Evolutionary conservation across 2,113 vertebrate species (phyloP).

Genomic region (Cyanocitta stelleri): DNA sequence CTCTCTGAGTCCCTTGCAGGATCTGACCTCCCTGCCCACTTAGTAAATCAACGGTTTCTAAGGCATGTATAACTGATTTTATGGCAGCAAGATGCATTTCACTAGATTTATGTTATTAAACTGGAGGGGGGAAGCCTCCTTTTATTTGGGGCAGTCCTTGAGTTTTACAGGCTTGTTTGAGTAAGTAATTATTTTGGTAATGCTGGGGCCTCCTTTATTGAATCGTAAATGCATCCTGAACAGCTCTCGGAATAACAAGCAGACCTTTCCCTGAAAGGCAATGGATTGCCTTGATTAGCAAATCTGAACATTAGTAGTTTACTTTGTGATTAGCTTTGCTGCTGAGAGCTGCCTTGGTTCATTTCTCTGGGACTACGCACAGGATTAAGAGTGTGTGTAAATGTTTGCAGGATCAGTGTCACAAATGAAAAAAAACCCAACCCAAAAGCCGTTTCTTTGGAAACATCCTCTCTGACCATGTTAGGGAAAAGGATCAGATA

Average conservation of each 20-base stretch:
- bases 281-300: conserved; percentile 38
- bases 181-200: conserved; percentile 76
- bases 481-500: conserved; percentile 78
- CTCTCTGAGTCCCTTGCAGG: neutral
- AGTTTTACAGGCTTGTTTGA: conserved; percentile 74
- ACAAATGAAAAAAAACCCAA: neutral
- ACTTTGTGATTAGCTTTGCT: conserved; percentile 30
- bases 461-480: conserved; percentile 68
- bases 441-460: conserved; percentile 31
- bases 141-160: conserved; percentile 64
- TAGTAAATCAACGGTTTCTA: conserved; percentile 58
- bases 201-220: conserved; percentile 69
- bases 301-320: conserved; percentile 42
- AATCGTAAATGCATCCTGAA: conserved; percentile 70
- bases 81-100: conserved; percentile 72
- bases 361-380: conserved; percentile 1
- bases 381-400: conserved; percentile 7
- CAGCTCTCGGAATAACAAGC: conserved; percentile 42
- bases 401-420: conserved; percentile 44
- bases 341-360: conserved; percentile 21
- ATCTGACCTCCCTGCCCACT: conserved; percentile 52
- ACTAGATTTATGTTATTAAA: conserved; percentile 73
- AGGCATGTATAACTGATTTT: conserved; percentile 64
- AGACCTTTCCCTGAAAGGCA: conserved; percentile 28
- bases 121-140: conserved; percentile 42